Base-by-base conservation (phyloP, 2,113 vertebrate species). In the Equus przewalskii region DNA sequence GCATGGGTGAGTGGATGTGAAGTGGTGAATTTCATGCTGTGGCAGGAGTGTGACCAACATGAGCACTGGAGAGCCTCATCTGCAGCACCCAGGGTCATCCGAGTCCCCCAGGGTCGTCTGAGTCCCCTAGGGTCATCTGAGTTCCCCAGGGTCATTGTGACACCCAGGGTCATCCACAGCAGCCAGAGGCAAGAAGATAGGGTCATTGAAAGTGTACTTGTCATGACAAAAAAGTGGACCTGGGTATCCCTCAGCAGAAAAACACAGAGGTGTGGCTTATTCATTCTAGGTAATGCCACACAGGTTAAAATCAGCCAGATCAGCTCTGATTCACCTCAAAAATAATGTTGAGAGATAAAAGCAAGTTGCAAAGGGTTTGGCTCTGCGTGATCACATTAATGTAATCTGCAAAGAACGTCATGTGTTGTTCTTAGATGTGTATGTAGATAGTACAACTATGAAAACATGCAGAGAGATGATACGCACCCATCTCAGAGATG, bases 271-370 rank as follows among this genome's bases (percentile, higher is more conserved):
- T 51, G 36, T 28, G 46, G 1, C 28, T 46, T 51, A 4, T 26
- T 62, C 3, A 0, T 3, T 14, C 33, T 0, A 0, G 4, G 1
- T 9, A 4, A 21, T 1, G 13, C 11, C 16, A 36, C 33, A 1
- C 2, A 3, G 28, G 12, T 16, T 54, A 28, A 54, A 64, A 22
- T 5, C 11, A 10, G 46, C 72, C 51, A 16, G 44, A 5, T 11
- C 19, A 64, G 0, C 60, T 11, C 62, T 16, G 65, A n/a, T 5
- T 36, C 22, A 41, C 78, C 72, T 75, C 60, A 26, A 26, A 10
- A 28, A 36, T 10, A 24, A 33, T 5, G 6, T 19, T 6, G 36
- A 19, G 15, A 0, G 2, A 21, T 11, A 49, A 46, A 18, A 54
- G 18, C 26, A 44, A 11, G 33, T 36, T 11, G 12, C 28, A 24